Base-by-base conservation (phyloP, 2,113 vertebrate species). In the Dasyornis broadbenti region DNA sequence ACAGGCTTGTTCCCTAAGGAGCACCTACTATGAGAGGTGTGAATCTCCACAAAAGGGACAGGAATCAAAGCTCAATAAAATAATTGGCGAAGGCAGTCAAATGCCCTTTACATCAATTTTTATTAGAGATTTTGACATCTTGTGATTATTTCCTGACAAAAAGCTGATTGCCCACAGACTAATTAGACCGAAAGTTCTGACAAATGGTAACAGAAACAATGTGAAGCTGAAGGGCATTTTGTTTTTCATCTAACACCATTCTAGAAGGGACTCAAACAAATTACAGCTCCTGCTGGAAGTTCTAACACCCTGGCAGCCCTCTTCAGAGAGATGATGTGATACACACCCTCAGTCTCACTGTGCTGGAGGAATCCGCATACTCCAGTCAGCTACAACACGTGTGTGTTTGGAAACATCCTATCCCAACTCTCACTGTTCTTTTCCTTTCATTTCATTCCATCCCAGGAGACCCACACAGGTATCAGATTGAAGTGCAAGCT, bases 341-440 rank as follows among this genome's bases (percentile, higher is more conserved):
- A n/a, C 72, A 84, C 4, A 18, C 10, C n/a, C 56, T 49, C 44
- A 35, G 6, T 20, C 56, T 54, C 61, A 31, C 1, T 30, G 35
- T 7, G 10, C 14, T 56, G n/a, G 21, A 47, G 16, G 40, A 13
- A 76, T 5, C 21, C 22, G 64, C 4, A 28, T 2, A 6, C 59
- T 56, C n/a, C 79, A 82, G 31, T 47, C 12, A 42, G 30, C 56
- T 64, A 33, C 39, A 33, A 7, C 15, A 11, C 3, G 18, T 3
- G 0, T 10, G 28, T 13, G 28, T 37, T 42, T 3, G 1, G 13
- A 5, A 45, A 15, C 33, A 37, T 2, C 23, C 39, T 39, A 49
- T 47, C 22, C 19, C 9, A 22, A 1, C 40, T 27, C 39, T 44
- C 45, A 40, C 30, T 0, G 1, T 6, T 44, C 14, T 21, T 15